phyloP scores from a whole-genome alignment of 1,140 invertebrate genomes.

The Bacillus rossius region DNA sequence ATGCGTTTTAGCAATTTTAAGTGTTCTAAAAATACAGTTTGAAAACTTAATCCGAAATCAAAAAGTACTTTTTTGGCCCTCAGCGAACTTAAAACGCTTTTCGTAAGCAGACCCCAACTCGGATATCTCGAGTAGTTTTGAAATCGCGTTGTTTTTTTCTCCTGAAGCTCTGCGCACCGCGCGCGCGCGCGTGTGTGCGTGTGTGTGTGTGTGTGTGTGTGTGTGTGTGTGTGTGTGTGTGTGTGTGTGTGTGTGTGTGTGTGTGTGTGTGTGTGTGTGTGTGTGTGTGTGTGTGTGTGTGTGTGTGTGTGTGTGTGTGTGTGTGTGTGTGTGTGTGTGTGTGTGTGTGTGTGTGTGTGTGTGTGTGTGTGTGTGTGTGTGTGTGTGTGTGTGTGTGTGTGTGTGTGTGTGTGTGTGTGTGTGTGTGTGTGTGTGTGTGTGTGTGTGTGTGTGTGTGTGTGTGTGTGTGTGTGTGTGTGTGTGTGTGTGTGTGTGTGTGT shows the following conservation, averaged over 20 bases:
- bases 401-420: constrained; percentile 14
- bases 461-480: constrained; percentile 11
- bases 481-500: constrained; percentile 9
- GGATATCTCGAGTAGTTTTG: no score
- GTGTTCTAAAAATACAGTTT: no score
- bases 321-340: constrained; percentile 14
- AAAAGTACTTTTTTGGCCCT: no score
- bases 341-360: constrained; percentile 14
- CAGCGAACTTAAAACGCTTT: no score
- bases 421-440: constrained; percentile 14
- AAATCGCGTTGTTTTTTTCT: no score
- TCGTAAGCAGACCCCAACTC: no score
- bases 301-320: constrained; percentile 14
- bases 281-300: constrained; percentile 14
- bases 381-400: constrained; percentile 14
- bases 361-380: constrained; percentile 14
- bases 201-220: constrained; percentile 14
- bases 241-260: constrained; percentile 14
- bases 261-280: constrained; percentile 14
- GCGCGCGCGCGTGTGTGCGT: constrained; percentile 1
- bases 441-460: constrained; percentile 14
- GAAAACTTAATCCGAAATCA: no score
- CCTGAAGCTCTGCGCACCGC: no score
- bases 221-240: constrained; percentile 14
- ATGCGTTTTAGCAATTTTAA: no score